Base-by-base conservation (phyloP, 2,113 vertebrate species). In the Pedionomus torquatus region DNA sequence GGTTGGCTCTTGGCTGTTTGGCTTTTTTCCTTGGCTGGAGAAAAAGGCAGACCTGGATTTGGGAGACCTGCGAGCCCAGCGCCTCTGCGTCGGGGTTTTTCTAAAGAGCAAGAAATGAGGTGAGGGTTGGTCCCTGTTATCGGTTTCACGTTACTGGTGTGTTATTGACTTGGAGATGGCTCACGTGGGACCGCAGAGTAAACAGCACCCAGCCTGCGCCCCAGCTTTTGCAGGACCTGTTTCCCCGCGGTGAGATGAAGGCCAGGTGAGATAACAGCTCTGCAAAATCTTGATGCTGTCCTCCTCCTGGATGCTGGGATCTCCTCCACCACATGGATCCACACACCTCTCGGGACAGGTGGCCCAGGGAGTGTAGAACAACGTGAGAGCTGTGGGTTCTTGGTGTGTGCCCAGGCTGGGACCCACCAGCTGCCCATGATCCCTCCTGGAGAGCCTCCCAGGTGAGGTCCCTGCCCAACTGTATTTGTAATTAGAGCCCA, bases 101-200 rank as follows among this genome's bases (percentile, higher is more conserved):
- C 76, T 20, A 1, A 58, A 51, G 87, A 57, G 60, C 77, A 74
- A 65, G 63, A 69, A 69, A 44, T 19, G 49, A 60, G 80, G 17
- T 1, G 58, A 65, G 68, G 44, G 33, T 17, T 81, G 91, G 35
- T 76, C 44, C 2, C 2, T 2, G 7, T 23, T 28, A 4, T 49
- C 1, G 63, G 93, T 94, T 89, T 96, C 93, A 2, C 37, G 63
- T 96, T 96, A 80, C 93, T 17, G 71, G 19, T 1, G 0, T 20
- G 57, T 46, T 90, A 69, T 58, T 19, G 86, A 79, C 89, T 69
- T 61, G 79, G 96, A 69, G 86, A 80, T 90, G 91, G 93, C 68
- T 89, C 83, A 96, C 87, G 80, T 97, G 96, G 71, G 72, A 69
- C 76, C 5, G 31, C 35, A 86, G 93, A 95, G 91, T 88, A 89